These are phyloP conservation scores for Oncopeltus fasciatus DNA, from an alignment of 1,140 invertebrate genomes.

Conservation along the genomic window DNA sequence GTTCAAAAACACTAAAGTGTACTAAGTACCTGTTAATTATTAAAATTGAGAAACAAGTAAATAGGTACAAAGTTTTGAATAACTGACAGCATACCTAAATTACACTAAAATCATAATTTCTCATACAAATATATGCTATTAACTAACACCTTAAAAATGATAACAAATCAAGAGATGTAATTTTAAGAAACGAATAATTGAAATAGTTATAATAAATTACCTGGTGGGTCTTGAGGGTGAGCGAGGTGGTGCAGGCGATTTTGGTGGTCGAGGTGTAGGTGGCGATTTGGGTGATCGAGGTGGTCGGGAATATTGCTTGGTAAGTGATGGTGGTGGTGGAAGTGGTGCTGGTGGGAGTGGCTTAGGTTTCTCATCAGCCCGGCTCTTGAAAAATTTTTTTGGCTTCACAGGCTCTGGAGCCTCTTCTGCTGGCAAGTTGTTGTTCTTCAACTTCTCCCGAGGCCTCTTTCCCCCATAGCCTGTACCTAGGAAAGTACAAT, in stretches of 20 bases:
- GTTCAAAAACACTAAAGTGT: too few relatives aligned
- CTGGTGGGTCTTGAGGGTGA: conserved; percentile 10
- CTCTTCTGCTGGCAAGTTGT: too few relatives aligned
- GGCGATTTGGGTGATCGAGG: not conserved
- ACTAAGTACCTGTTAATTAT: too few relatives aligned
- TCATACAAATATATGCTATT: too few relatives aligned
- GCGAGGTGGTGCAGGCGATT: conserved; percentile 9
- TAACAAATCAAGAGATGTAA: too few relatives aligned
- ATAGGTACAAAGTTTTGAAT: too few relatives aligned
- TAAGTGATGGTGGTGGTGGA: conserved; percentile 5
- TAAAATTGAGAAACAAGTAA: too few relatives aligned
- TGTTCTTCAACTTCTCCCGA: not conserved
- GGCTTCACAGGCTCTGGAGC: conserved; percentile 50
- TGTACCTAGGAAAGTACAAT: not conserved
- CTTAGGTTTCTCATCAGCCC: conserved; percentile 38
- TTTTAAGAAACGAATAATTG: too few relatives aligned
- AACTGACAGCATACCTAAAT: too few relatives aligned
- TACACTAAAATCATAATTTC: too few relatives aligned
- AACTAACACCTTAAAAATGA: too few relatives aligned
- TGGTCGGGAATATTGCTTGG: not conserved
- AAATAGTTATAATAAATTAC: conserved; percentile 11
- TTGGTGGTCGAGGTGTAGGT: conserved; percentile 20
- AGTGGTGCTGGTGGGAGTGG: conserved; percentile 16
- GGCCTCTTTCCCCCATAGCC: not conserved
- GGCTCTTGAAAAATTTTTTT: conserved; percentile 82